phyloP scores from a whole-genome alignment of 2,888 invertebrate species.

The Orthosia gracilis region DNA sequence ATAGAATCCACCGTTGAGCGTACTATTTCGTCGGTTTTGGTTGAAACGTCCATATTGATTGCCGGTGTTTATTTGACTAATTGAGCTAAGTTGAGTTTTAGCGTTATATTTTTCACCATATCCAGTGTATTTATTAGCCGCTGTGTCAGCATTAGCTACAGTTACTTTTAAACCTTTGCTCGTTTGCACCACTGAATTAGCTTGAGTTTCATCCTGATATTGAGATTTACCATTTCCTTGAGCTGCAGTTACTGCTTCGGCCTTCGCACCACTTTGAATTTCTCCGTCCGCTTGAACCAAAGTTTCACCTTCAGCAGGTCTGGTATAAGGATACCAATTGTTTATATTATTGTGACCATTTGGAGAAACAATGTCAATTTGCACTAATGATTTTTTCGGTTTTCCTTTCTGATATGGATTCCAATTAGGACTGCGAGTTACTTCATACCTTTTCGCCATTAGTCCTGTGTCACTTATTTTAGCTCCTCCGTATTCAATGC shows the following conservation, averaged over 20 bases:
- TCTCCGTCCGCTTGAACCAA: background rate
- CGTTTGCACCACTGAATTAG: background rate
- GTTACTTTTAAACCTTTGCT: no score
- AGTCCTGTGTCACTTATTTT: background rate
- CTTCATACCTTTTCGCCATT: no score
- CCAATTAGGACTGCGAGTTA: background rate
- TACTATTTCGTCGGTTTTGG: background rate
- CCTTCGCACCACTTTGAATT: background rate
- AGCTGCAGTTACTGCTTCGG: background rate
- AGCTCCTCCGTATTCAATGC: background rate
- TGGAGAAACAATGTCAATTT: background rate
- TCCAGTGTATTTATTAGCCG: no score
- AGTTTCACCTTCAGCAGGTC: slow-evolving; percentile 3
- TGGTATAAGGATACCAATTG: slow-evolving; percentile 4
- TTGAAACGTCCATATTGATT: background rate
- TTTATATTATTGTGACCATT: background rate
- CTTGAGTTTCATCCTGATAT: background rate
- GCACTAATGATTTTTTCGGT: background rate
- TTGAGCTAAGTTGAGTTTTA: no score
- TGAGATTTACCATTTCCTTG: background rate
- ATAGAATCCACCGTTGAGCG: background rate
- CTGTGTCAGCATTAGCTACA: no score
- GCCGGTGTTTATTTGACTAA: background rate
- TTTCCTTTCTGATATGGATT: background rate
- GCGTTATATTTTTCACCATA: no score